These are phyloP conservation scores for Heliothis virescens DNA, from an alignment of 1,140 invertebrate species.

Conservation along the genomic window DNA sequence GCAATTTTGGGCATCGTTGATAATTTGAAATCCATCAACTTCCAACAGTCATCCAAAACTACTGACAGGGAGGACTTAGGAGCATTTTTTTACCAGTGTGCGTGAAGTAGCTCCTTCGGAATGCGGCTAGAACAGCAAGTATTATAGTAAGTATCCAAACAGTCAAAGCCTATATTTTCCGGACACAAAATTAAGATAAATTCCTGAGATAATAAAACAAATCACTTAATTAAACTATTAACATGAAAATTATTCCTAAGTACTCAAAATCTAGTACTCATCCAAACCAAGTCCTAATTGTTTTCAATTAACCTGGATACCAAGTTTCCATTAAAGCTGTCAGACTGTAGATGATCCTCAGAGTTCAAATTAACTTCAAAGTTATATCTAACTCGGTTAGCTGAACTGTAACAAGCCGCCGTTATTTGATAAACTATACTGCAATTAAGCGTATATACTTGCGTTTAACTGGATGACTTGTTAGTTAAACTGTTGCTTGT, in stretches of 20 bases:
- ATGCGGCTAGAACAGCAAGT: no score
- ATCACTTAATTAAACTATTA: no score
- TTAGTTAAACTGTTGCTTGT: not conserved
- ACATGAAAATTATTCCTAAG: not conserved
- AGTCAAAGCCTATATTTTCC: no score
- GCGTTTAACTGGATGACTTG: not conserved
- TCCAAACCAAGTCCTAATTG: slow-evolving; percentile 14
- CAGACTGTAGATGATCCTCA: slow-evolving; percentile 14
- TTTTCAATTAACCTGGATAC: slow-evolving; percentile 2
- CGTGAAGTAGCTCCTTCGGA: no score
- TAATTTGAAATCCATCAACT: no score
- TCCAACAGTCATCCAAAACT: no score
- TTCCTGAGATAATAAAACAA: no score
- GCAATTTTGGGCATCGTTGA: no score
- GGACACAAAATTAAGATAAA: no score
- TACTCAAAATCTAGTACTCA: not conserved
- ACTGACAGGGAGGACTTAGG: no score
- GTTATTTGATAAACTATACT: slow-evolving; percentile 23
- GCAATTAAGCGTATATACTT: not conserved
- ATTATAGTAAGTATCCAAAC: no score
- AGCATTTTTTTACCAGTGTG: no score
- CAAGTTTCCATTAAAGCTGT: slow-evolving; percentile 3
- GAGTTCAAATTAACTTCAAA: slow-evolving; percentile 29
- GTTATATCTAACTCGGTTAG: slow-evolving; percentile 15
- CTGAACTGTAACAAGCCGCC: not conserved